Evolutionary conservation across 2,113 vertebrate genomes (phyloP).

Genomic region (Tricholaema leucomelas): DNA sequence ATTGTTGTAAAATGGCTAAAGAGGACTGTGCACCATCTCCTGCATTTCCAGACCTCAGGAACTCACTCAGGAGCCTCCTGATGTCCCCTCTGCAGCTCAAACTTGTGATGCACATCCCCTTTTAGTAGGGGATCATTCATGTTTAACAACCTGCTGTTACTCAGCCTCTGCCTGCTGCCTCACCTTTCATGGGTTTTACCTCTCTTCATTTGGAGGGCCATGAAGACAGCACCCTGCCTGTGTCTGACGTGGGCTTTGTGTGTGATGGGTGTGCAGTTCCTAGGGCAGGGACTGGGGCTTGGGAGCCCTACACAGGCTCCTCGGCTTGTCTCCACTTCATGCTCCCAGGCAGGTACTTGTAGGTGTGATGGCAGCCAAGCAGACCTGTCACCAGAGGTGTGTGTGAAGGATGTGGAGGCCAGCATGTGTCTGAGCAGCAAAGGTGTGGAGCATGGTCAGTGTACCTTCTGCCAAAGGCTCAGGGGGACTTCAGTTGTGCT

Average conservation of each 20-base stretch:
- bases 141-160: accelerated
- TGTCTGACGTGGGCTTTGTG: background rate
- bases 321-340: accelerated
- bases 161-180: background rate
- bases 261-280: accelerated
- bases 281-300: background rate
- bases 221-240: background rate
- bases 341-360: background rate
- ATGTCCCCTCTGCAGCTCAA: background rate
- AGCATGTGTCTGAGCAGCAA: background rate
- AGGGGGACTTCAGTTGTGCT: background rate
- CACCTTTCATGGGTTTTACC: accelerated
- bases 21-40: background rate
- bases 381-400: background rate
- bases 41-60: background rate
- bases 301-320: background rate
- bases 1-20: background rate
- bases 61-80: background rate
- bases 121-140: accelerated
- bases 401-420: background rate
- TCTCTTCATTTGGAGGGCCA: background rate
- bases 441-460: accelerated
- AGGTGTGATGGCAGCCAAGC: background rate
- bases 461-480: background rate
- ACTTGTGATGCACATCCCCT: background rate